Evolutionary conservation across 2,797 vertebrate species (phyloP).

Genomic region (Onychomys leucogaster): DNA sequence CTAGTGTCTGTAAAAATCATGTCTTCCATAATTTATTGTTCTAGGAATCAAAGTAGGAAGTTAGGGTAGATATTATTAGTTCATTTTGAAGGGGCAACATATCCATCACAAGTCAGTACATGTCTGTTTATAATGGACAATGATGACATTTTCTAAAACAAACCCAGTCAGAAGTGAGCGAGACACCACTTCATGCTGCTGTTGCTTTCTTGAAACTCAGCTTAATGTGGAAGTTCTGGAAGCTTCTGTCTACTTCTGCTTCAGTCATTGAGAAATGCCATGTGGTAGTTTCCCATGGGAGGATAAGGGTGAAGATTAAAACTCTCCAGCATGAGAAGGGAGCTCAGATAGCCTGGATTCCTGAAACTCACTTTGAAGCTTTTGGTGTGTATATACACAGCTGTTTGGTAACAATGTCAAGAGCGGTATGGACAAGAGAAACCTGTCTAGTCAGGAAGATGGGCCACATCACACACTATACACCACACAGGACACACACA

Average conservation of each 20-base stretch:
- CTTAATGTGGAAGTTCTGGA: fast-evolving
- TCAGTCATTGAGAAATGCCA: fast-evolving
- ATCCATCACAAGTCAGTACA: fast-evolving
- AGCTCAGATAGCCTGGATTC: neutral
- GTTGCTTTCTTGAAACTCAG: fast-evolving
- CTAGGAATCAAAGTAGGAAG: neutral
- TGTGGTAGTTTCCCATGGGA: neutral
- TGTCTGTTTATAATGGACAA: fast-evolving
- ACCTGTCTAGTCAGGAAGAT: neutral
- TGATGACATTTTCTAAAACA: fast-evolving
- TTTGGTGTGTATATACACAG: neutral
- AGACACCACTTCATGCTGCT: fast-evolving
- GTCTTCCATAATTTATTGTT: fast-evolving
- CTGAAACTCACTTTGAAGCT: neutral
- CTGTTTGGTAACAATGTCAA: neutral
- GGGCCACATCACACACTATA: neutral
- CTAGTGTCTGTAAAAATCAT: fast-evolving
- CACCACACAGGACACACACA: neutral
- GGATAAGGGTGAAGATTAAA: fast-evolving
- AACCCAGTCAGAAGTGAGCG: fast-evolving
- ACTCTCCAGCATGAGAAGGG: neutral
- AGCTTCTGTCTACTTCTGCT: fast-evolving
- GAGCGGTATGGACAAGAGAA: neutral
- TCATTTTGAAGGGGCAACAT: neutral
- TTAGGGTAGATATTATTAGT: no score